Evolutionary conservation across 2,113 vertebrate genomes (phyloP).

Genomic region (Hassar affinis): DNA sequence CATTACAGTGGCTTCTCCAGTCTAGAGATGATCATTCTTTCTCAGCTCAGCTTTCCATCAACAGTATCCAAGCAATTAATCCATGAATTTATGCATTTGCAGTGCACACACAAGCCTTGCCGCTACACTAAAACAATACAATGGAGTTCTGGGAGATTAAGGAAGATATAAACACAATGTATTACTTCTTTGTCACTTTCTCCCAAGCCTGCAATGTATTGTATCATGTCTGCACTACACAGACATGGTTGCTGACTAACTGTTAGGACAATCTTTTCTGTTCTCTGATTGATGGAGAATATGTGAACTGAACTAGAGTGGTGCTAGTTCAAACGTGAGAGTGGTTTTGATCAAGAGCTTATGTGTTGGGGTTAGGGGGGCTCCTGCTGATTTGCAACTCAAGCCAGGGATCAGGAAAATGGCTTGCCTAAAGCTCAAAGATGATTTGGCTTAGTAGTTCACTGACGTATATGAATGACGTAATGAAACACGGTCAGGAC

Average conservation of each 20-base stretch:
- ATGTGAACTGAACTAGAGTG: background rate
- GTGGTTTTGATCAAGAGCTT: constrained; percentile 23
- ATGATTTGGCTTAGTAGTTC: constrained; percentile 1
- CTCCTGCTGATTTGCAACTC: constrained; percentile 1
- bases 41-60: background rate
- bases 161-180: background rate
- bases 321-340: background rate
- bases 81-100: background rate
- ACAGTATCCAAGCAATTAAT: background rate
- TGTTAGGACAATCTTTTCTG: background rate
- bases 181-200: background rate
- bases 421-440: constrained; percentile 24
- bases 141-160: background rate
- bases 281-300: background rate
- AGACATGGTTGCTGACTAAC: background rate
- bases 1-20: background rate
- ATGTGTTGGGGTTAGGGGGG: background rate
- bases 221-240: background rate
- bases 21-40: background rate
- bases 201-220: background rate
- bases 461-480: constrained; percentile 10
- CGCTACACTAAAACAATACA: background rate
- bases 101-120: background rate
- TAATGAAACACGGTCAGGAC: constrained; percentile 27
- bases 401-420: background rate